Percentiles rank a stretch among this genome's conserved stretches.
Evolutionary conservation across 64 coral and sea anemone genomes (phyloP).

Genomic region (Porites lutea): DNA sequence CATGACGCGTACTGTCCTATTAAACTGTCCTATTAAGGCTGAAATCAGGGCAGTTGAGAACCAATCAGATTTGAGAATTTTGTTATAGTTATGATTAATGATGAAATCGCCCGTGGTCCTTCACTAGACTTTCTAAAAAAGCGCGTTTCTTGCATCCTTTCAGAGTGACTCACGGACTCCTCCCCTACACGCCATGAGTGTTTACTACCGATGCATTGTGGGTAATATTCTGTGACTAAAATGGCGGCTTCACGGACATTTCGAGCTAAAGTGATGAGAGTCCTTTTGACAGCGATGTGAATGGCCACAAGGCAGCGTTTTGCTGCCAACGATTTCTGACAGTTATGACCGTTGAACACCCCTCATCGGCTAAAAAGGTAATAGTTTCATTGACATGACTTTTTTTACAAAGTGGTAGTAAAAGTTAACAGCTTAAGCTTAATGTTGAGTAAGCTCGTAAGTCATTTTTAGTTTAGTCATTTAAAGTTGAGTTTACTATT

Average conservation of each 20-base stretch:
- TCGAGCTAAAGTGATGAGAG: neutral
- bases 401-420: neutral
- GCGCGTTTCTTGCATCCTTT: too few species aligned
- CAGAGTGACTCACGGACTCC: too few species aligned
- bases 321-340: conserved; percentile 27
- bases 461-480: too few species aligned
- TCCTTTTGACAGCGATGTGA: conserved; percentile 21
- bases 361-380: conserved; percentile 73
- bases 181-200: neutral
- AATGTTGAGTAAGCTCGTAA: too few species aligned
- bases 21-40: too few species aligned
- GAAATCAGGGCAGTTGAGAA: too few species aligned
- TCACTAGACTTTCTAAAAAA: too few species aligned
- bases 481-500: too few species aligned
- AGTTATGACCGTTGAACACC: conserved; percentile 79
- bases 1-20: too few species aligned
- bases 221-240: neutral
- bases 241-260: conserved; percentile 2
- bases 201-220: neutral
- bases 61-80: too few species aligned
- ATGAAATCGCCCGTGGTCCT: too few species aligned
- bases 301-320: conserved; percentile 33
- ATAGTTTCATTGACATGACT: neutral
- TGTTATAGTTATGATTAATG: too few species aligned
- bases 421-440: neutral